Evolutionary conservation across 2,113 vertebrate genomes (phyloP).

Genomic region (Meriones unguiculatus): DNA sequence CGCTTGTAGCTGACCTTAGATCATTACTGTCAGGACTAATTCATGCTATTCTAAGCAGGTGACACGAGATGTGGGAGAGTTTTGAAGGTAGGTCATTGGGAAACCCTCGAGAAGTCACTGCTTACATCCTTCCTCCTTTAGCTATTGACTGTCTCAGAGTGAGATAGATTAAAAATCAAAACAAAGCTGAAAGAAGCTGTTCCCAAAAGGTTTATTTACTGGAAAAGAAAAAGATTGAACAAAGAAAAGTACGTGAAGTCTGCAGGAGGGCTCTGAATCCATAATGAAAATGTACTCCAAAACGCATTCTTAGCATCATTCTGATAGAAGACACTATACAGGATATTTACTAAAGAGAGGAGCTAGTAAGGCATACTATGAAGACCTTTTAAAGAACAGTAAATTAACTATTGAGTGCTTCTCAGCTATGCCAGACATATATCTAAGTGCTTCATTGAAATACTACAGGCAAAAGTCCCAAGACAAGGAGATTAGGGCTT

Average conservation of each 20-base stretch:
- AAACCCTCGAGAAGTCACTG: neutral
- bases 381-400: slow-evolving; percentile 9
- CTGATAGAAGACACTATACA: neutral
- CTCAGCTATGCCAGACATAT: neutral
- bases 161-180: slow-evolving; percentile 52
- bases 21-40: neutral
- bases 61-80: neutral
- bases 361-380: neutral
- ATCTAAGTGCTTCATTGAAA: neutral
- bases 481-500: neutral
- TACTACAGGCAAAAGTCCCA: neutral
- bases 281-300: neutral
- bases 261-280: neutral
- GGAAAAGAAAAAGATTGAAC: neutral
- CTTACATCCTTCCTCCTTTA: neutral
- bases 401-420: neutral
- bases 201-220: neutral
- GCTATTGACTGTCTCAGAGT: slow-evolving; percentile 1
- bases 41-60: neutral
- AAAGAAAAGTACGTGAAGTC: neutral
- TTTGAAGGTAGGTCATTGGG: neutral
- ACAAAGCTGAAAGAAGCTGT: slow-evolving; percentile 54
- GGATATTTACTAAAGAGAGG: neutral
- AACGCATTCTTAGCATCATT: neutral
- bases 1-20: neutral